Percentiles rank a stretch among this genome's conserved stretches.
These are phyloP conservation scores for Bothrops jararaca DNA, from an alignment of 2,113 vertebrate genomes.

Conservation along the genomic window DNA sequence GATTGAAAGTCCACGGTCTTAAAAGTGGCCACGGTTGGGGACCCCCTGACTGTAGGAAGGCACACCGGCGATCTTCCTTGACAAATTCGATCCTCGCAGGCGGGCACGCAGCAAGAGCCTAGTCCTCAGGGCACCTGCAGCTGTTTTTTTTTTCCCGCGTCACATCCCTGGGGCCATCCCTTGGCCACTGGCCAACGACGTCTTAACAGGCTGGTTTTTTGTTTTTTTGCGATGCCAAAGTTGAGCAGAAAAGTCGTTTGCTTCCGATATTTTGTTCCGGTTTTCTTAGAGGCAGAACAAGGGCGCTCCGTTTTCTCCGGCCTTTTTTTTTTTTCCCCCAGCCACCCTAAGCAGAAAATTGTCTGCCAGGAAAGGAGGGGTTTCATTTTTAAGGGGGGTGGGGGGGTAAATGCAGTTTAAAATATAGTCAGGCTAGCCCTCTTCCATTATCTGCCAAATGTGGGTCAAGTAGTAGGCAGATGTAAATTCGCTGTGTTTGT, in stretches of 20 bases:
- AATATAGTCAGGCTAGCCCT: not conserved
- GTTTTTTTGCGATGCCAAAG: not conserved
- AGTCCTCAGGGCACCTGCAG: not conserved
- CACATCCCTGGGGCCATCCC: not conserved
- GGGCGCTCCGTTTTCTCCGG: no score
- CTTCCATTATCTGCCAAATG: no score
- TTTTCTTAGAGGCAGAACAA: not conserved
- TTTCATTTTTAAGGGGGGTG: no score
- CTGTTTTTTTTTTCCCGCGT: not conserved
- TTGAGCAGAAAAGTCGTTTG: not conserved
- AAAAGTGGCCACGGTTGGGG: no score
- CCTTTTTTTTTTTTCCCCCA: not conserved
- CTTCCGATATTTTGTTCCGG: not conserved
- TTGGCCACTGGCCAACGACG: not conserved
- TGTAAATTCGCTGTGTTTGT: not conserved
- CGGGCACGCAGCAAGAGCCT: not conserved
- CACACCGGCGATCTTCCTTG: no score
- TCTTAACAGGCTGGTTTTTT: no score
- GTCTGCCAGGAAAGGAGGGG: not conserved
- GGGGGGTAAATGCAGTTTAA: not conserved
- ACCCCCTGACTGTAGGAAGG: not conserved
- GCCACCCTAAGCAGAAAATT: not conserved
- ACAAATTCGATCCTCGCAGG: accelerated
- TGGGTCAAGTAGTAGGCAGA: not conserved
- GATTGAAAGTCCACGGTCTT: no score